These are phyloP conservation scores for Phania funesta DNA, from an alignment of 2,888 invertebrate species.

Conservation along the genomic window DNA sequence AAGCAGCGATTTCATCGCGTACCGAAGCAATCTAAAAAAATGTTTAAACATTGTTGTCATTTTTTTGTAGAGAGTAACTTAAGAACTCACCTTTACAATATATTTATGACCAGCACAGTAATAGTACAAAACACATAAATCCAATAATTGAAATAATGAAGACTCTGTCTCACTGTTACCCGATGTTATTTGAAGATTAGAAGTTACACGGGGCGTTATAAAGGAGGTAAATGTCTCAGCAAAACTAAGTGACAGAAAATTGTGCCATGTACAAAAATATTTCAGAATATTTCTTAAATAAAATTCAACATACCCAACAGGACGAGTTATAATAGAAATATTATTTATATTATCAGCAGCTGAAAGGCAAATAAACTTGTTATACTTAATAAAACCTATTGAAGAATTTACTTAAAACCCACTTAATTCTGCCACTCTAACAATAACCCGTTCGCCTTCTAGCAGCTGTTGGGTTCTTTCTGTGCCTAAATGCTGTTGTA, in stretches of 20 bases:
- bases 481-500: conserved; percentile 75
- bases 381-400: neutral
- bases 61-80: neutral
- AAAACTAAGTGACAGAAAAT: conserved; percentile 58
- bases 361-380: conserved; percentile 39
- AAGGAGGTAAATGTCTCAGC: conserved; percentile 74
- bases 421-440: conserved; percentile 74
- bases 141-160: conserved; percentile 78
- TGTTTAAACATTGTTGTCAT: neutral
- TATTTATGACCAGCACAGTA: conserved; percentile 80
- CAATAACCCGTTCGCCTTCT: conserved; percentile 73
- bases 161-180: conserved; percentile 73
- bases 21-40: conserved; percentile 75
- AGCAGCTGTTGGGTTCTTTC: conserved; percentile 73
- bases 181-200: conserved; percentile 68
- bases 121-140: conserved; percentile 78
- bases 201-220: conserved; percentile 70
- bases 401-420: conserved; percentile 45
- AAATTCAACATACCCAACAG: conserved; percentile 72
- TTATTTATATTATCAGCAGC: conserved; percentile 76
- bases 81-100: conserved; percentile 75
- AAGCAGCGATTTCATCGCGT: conserved; percentile 79
- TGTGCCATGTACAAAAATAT: conserved; percentile 20
- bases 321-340: conserved; percentile 75
- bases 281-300: conserved; percentile 32